Evolutionary conservation across 2,888 invertebrate genomes (phyloP), one percentile per base, ranked within the genome.

Genomic region (Parasteatoda lunata): DNA sequence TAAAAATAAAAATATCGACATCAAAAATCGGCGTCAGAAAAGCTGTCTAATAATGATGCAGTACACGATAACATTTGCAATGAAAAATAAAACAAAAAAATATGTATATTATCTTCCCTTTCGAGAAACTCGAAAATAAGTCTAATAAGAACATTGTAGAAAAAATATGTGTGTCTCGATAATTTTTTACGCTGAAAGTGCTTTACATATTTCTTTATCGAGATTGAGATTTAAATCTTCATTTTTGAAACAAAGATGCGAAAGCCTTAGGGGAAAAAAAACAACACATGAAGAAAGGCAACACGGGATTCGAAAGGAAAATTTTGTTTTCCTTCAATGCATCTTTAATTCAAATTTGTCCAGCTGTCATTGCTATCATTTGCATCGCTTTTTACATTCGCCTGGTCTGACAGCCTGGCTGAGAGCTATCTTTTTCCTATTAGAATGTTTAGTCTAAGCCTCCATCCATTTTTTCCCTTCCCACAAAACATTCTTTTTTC

Each of bases 271-370:
- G 59, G n/a, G 4, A 9, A 13, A 59, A 4, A n/a, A 59, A 59
- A 59, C 11, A 4, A 59, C n/a, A 13, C 8, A 13, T n/a, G 52
- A 69, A 75, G 48, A 66, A 69, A 75, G 59, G 59, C 69, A 68
- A 73, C 68, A 69, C 7, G 5, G 51, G 13, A 76, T 6, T 47
- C 15, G 47, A 75, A 81, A 54, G 48, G 54, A 75, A 81, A 54
- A 13, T 54, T 81, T 72, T 51, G 47, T 52, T 51, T 77, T 70
- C 70, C 65, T 83, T 70, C 49, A 76, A 64, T 69, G 76, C 83
- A 77, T 83, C 77, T 83, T 83, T 77, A 83, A 80, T 80, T 73
- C 80, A 80, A 83, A 83, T 83, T 70, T 77, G 77, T 76, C 82
- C 83, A 83, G 77, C 64, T 77, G 83, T 71, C 83, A 83, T 77